A percentile compares a stretch with the other conserved stretches of the same genome.
phyloP scores from a whole-genome alignment of 1,140 invertebrate species.

The Hycleus cichorii region DNA sequence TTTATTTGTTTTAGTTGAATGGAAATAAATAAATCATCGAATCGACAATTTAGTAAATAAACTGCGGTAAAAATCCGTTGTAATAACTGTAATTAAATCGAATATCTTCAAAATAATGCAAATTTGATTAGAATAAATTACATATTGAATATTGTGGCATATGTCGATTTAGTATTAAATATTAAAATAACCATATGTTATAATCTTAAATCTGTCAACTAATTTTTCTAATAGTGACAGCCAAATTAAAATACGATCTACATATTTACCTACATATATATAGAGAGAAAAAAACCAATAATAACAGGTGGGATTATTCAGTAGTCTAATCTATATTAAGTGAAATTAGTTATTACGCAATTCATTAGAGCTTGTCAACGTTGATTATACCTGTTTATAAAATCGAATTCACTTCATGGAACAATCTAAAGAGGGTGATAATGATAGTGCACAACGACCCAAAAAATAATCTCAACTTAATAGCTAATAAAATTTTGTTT shows the following conservation, averaged over 20 bases:
- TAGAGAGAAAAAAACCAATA: background rate
- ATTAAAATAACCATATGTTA: conserved; percentile 9
- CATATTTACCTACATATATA: background rate
- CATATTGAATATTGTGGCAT: conserved; percentile 10
- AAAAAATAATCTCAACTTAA: too few species aligned
- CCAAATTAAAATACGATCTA: conserved; percentile 10
- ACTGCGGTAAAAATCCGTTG: too few species aligned
- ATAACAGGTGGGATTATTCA: conserved; percentile 12
- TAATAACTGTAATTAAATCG: conserved; percentile 3
- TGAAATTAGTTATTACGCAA: conserved; percentile 11
- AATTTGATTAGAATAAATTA: conserved; percentile 12
- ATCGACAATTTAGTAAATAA: too few species aligned
- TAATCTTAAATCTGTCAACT: conserved; percentile 13
- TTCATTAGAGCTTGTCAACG: conserved; percentile 8
- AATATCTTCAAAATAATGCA: conserved; percentile 2
- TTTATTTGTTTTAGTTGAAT: too few species aligned
- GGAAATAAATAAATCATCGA: too few species aligned
- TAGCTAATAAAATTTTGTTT: too few species aligned
- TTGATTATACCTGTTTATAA: conserved; percentile 4
- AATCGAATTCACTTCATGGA: conserved; percentile 10
- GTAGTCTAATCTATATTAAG: conserved; percentile 14
- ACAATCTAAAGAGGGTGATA: conserved; percentile 5
- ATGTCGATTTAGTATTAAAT: conserved; percentile 12
- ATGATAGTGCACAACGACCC: too few species aligned
- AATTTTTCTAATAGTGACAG: conserved; percentile 1